phyloP scores from a whole-genome alignment of 2,113 vertebrate species.

The Tonatia bakeri region DNA sequence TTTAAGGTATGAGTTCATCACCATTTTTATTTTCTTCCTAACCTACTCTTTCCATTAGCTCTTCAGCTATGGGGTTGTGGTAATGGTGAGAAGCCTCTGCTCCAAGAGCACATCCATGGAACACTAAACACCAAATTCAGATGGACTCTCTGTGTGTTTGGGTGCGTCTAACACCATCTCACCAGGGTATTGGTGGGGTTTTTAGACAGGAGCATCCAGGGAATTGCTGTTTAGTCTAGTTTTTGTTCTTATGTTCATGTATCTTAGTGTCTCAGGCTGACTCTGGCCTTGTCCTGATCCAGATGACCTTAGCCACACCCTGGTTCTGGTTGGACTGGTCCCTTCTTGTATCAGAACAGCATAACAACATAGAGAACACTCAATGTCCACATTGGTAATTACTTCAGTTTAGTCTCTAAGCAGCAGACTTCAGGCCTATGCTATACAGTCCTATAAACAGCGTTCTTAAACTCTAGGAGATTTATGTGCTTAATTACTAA shows the following conservation, averaged over 20 bases:
- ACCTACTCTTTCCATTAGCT: not conserved
- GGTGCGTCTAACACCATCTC: not conserved
- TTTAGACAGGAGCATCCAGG: not conserved
- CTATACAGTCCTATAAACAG: not conserved
- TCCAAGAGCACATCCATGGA: not conserved
- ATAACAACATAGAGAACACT: not conserved
- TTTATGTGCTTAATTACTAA: conserved; percentile 9
- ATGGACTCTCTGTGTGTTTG: not conserved
- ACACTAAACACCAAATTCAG: not conserved
- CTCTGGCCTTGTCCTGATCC: not conserved
- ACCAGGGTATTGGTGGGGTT: not conserved
- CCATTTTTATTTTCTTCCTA: not conserved
- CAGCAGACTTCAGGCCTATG: not conserved
- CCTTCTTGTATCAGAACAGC: not conserved
- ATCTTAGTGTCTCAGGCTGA: not conserved
- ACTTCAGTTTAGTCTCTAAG: not conserved
- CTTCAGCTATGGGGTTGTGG: not conserved
- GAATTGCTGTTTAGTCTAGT: not conserved
- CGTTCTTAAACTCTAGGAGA: not conserved
- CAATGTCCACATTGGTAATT: not conserved
- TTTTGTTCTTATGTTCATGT: not conserved
- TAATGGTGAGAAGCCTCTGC: not conserved
- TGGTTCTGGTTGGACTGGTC: not conserved
- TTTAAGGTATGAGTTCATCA: not conserved
- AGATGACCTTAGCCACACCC: not conserved